These are phyloP conservation scores for Agelas oroides DNA, from an alignment of 37 sponge, comb jelly and placozoan genomes.

Conservation along the genomic window DNA sequence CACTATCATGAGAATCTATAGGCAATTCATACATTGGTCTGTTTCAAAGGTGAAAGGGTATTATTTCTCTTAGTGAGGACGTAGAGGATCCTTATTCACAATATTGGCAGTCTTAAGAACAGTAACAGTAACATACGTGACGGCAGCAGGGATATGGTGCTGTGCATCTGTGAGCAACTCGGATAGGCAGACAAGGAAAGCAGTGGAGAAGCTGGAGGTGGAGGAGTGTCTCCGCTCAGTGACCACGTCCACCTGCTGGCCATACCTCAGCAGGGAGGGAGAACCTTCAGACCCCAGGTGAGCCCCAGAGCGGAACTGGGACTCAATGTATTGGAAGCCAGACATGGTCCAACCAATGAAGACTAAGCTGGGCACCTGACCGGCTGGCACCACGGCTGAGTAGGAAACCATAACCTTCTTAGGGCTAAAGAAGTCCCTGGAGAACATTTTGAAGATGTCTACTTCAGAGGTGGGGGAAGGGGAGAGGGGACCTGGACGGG, in stretches of 20 bases:
- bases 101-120: too few species aligned
- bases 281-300: not conserved
- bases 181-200: slow-evolving; percentile 51
- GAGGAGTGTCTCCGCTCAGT: not conserved
- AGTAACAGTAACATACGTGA: not conserved
- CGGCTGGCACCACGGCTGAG: slow-evolving; percentile 53
- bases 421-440: too few species aligned
- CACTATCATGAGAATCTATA: too few species aligned
- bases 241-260: slow-evolving; percentile 13
- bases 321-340: slow-evolving; percentile 38
- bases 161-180: not conserved
- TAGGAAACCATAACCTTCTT: slow-evolving; percentile 33
- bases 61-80: too few species aligned
- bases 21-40: too few species aligned
- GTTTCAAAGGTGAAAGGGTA: too few species aligned
- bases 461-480: not conserved
- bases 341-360: slow-evolving; percentile 80
- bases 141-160: too few species aligned
- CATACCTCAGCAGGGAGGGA: not conserved
- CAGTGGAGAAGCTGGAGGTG: slow-evolving; percentile 21
- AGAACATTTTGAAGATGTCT: too few species aligned
- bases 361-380: slow-evolving; percentile 47
- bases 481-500: slow-evolving; percentile 21
- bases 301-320: slow-evolving; percentile 8
- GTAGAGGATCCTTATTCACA: too few species aligned